Conservation (phyloP, 2,888 invertebrate species). For the Sinohyriopsis cumingii region DNA sequence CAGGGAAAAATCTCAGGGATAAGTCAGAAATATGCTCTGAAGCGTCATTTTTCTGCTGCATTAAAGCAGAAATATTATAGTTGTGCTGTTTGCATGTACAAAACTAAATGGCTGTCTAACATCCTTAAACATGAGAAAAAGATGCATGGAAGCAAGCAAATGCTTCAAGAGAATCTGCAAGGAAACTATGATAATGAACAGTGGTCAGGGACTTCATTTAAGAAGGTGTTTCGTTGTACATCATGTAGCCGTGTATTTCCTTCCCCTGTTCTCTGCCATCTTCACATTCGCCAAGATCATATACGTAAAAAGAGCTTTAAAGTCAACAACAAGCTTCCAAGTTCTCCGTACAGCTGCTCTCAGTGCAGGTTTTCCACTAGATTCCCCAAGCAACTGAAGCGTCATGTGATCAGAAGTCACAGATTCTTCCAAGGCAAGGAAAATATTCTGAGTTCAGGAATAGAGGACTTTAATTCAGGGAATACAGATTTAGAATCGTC, state of each 20-base stretch:
- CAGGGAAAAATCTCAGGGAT: conserved; percentile 36
- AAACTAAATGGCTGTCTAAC: conserved; percentile 90
- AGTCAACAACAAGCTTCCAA: conserved; percentile 42
- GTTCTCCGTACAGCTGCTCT: conserved; percentile 49
- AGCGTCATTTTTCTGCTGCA: conserved; percentile 32
- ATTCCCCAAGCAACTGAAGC: conserved; percentile 54
- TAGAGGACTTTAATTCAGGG: conserved; percentile 41
- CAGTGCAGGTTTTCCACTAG: conserved; percentile 57
- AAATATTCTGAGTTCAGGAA: conserved; percentile 10
- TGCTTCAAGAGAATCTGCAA: conserved; percentile 40
- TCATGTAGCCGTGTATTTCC: conserved; percentile 63
- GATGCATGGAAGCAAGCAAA: conserved; percentile 55
- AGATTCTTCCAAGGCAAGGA: conserved; percentile 21
- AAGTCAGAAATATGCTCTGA: conserved; percentile 38
- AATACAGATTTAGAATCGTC: conserved; percentile 23
- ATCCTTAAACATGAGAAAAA: conserved; percentile 93
- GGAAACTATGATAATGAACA: conserved; percentile 27
- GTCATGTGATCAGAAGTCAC: conserved; percentile 47
- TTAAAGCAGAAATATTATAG: conserved; percentile 80
- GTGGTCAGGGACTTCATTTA: conserved; percentile 1
- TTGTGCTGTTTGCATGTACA: conserved; percentile 91
- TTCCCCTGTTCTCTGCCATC: conserved; percentile 58
- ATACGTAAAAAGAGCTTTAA: conserved; percentile 53
- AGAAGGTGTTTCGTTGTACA: conserved; percentile 63
- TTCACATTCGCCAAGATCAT: conserved; percentile 62